Base-by-base conservation (phyloP, 2,888 invertebrate genomes). In the Timema cristinae region DNA sequence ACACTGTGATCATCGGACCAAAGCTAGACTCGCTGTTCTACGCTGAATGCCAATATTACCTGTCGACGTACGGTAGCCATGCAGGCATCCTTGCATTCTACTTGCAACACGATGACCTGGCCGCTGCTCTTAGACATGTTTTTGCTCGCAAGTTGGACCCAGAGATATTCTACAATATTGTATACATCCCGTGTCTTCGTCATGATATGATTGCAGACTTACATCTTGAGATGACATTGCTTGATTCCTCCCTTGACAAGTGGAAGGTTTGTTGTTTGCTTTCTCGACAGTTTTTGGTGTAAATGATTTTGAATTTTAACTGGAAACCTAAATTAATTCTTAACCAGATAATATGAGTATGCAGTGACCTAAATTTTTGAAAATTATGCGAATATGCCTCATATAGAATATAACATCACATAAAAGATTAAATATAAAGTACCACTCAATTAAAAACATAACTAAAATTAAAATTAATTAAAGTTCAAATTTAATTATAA, bases 1-100 rank as follows among this genome's bases (percentile, higher is more conserved):
- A 69, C 49, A 63, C 71, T 13, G 71, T 74, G n/a, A 67, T 74
- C 11, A 71, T 74, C 48, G 74, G 74, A 4, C 73, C 74, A 16
- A 71, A 71, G 50, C 56, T 88, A 0, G 86, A 88, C 73, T 85
- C 87, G 0, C 84, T 87, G 75, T 87, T 88, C 76, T 90, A 90
- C 77, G 88, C 90, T 73, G 95, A 96, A 82, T 93, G 93, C 77
- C 81, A 93, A 2, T 93, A 90, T 80, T 97, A 96, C 81, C 83
- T 96, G 5, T 85, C 87, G 5, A 90, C 88, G 73, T 96, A 95
- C 78, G 95, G 94, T 0, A 91, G 90, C 5, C 90, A 90, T 78
- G 83, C 87, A 0, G 89, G 90, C 10, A 87, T 92, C 71, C 85
- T 95, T 70, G 87, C 88, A 73, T 95, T 95, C 80, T 90, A 90